Evolutionary conservation across 1,140 invertebrate species (phyloP).

Genomic region (Panonychus citri): DNA sequence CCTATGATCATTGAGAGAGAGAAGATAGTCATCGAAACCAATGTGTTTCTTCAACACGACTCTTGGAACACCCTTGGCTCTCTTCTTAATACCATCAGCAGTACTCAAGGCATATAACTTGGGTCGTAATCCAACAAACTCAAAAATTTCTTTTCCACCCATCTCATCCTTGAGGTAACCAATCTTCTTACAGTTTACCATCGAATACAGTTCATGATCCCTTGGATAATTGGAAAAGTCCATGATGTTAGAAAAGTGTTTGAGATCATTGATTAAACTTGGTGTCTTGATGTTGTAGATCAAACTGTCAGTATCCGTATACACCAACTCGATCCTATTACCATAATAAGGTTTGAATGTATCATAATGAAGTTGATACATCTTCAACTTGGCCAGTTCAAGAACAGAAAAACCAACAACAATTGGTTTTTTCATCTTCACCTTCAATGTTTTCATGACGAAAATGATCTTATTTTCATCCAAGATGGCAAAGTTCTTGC

Average conservation of each 20-base stretch:
- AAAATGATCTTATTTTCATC: no score
- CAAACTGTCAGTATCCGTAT: no score
- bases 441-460: not conserved
- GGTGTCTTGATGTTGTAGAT: conserved; percentile 10
- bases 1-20: not conserved
- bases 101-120: conserved; percentile 16
- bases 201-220: conserved; percentile 8
- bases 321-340: no score
- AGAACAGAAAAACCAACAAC: conserved; percentile 14
- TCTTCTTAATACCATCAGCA: conserved; percentile 2
- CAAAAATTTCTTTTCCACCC: conserved; percentile 19
- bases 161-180: conserved; percentile 29
- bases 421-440: not conserved
- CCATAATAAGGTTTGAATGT: no score
- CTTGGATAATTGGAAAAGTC: conserved; percentile 13
- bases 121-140: conserved; percentile 22
- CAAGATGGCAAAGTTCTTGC: no score
- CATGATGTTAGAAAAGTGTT: conserved; percentile 8
- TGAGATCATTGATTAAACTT: conserved; percentile 13
- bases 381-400: conserved; percentile 13
- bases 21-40: not conserved
- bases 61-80: not conserved
- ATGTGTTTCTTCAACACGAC: not conserved
- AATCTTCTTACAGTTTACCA: conserved; percentile 25
- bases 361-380: no score